Evolutionary conservation across 2,113 vertebrate genomes (phyloP).

Genomic region (Campylomormyrus numenius): DNA sequence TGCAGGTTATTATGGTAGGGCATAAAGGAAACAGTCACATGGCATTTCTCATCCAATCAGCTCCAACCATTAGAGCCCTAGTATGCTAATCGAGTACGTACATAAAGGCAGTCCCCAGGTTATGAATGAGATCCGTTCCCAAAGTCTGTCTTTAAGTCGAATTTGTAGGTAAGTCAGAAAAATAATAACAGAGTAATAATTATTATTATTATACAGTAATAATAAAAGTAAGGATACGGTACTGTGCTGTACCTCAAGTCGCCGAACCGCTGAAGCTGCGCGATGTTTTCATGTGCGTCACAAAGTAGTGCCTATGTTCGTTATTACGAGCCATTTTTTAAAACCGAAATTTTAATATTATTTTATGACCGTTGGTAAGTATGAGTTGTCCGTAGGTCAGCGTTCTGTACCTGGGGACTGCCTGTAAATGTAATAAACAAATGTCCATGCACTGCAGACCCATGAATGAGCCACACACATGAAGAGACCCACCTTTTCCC

Average conservation of each 20-base stretch:
- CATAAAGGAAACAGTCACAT: neutral
- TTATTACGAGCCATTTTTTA: neutral
- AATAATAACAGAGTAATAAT: neutral
- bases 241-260: neutral
- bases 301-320: neutral
- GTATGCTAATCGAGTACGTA: neutral
- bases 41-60: neutral
- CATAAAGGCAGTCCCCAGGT: neutral
- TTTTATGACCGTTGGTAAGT: neutral
- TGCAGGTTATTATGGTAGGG: neutral
- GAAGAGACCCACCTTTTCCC: constrained; percentile 59
- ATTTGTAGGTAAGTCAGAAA: neutral
- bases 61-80: neutral
- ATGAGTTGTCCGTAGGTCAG: neutral
- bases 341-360: neutral
- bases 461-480: neutral
- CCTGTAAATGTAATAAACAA: neutral
- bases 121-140: neutral
- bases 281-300: neutral
- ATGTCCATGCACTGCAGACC: neutral
- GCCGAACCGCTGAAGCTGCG: neutral
- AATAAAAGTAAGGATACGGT: neutral
- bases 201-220: neutral
- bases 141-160: neutral
- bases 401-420: neutral